phyloP scores from a whole-genome alignment of 2,113 vertebrate genomes.

The Conger conger region DNA sequence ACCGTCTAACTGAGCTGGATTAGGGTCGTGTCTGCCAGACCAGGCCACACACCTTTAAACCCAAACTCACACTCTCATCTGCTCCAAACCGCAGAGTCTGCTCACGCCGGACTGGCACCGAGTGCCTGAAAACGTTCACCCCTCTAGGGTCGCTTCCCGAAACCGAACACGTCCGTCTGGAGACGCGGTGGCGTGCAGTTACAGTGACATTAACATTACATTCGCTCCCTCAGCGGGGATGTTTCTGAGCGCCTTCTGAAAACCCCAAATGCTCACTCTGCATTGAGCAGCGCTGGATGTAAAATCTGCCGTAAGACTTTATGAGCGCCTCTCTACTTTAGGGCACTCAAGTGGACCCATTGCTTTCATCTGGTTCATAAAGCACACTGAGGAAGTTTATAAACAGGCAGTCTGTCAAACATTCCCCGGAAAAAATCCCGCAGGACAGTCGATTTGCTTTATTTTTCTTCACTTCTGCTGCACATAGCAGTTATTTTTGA shows the following conservation, averaged over 20 bases:
- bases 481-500: slow-evolving; percentile 14
- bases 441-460: background rate
- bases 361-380: background rate
- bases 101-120: background rate
- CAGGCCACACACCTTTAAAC: too few relatives aligned
- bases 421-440: background rate
- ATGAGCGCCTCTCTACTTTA: background rate
- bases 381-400: background rate
- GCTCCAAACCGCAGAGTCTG: background rate
- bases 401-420: background rate
- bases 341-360: too few relatives aligned
- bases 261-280: background rate
- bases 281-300: background rate
- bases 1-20: background rate
- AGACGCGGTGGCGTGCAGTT: background rate
- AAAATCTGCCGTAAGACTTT: background rate
- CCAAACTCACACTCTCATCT: too few relatives aligned
- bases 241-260: background rate
- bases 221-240: too few relatives aligned
- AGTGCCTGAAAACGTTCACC: background rate
- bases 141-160: background rate
- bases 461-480: background rate
- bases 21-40: too few relatives aligned
- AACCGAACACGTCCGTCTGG: background rate
- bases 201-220: too few relatives aligned